A percentile compares a stretch with the other conserved stretches of the same genome.
These are phyloP conservation scores for Pandion haliaetus DNA, from an alignment of 2,113 vertebrate genomes.

Conservation along the genomic window DNA sequence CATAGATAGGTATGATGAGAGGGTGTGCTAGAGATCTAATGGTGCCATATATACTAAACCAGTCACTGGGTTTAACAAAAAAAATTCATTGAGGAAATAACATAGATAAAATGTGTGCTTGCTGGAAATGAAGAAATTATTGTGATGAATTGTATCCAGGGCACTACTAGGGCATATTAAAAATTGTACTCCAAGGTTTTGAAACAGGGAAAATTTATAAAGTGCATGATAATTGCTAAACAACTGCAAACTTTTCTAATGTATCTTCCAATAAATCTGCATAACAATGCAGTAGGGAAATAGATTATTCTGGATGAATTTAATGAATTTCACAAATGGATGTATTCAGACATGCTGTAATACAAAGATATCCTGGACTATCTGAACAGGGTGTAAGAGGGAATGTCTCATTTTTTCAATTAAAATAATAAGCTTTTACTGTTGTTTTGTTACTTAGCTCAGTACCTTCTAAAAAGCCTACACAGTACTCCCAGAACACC, in stretches of 20 bases:
- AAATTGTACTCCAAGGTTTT: neutral
- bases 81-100: neutral
- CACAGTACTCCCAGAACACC: neutral
- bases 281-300: neutral
- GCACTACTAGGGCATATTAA: neutral
- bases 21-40: neutral
- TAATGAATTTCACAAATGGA: conserved; percentile 23
- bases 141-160: neutral
- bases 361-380: neutral
- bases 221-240: conserved; percentile 13
- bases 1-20: neutral
- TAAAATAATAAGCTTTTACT: neutral
- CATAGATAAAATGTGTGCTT: neutral
- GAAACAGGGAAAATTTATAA: neutral
- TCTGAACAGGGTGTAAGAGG: neutral
- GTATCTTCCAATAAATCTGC: neutral
- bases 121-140: neutral
- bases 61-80: neutral
- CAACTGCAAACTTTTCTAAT: neutral
- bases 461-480: neutral
- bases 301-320: neutral
- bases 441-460: neutral
- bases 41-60: neutral
- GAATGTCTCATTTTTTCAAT: neutral
- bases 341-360: neutral